Percentiles rank a stretch among this genome's conserved stretches.
Evolutionary conservation across 2,113 vertebrate genomes (phyloP).

Genomic region (Rafetus swinhoei): DNA sequence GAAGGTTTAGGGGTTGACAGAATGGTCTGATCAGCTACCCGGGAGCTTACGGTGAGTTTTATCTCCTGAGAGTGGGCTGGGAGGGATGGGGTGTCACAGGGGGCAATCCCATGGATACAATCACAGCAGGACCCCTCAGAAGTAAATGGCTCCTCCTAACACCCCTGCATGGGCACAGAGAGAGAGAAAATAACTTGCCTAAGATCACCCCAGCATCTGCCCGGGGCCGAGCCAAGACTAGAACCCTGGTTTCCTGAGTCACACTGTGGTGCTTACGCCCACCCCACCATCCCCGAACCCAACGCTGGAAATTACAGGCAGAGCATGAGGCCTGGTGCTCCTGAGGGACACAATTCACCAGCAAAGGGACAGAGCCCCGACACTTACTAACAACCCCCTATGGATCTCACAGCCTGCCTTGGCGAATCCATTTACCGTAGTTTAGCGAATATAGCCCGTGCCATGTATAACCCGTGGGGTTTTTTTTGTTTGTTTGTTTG

Average conservation of each 20-base stretch:
- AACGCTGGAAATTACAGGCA: neutral
- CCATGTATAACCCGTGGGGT: no score
- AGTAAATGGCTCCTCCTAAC: neutral
- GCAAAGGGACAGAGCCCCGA: neutral
- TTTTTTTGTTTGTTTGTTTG: no score
- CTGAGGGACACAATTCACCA: neutral
- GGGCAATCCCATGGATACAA: neutral
- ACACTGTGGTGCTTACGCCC: neutral
- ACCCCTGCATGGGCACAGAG: neutral
- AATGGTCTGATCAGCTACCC: neutral
- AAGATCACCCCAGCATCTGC: neutral
- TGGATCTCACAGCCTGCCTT: neutral
- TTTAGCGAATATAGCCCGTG: no score
- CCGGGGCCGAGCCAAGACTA: neutral
- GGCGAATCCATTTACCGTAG: neutral
- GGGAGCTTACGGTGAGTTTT: neutral
- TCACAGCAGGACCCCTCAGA: neutral
- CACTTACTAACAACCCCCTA: neutral
- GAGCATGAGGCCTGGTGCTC: neutral
- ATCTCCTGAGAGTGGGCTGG: neutral
- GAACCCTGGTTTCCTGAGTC: neutral
- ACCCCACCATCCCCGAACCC: neutral
- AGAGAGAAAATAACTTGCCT: neutral
- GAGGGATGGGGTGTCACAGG: neutral
- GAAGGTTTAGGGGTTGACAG: neutral